Conservation (phyloP, 1,140 invertebrate species). For the Anagrus nilaparvatae region DNA sequence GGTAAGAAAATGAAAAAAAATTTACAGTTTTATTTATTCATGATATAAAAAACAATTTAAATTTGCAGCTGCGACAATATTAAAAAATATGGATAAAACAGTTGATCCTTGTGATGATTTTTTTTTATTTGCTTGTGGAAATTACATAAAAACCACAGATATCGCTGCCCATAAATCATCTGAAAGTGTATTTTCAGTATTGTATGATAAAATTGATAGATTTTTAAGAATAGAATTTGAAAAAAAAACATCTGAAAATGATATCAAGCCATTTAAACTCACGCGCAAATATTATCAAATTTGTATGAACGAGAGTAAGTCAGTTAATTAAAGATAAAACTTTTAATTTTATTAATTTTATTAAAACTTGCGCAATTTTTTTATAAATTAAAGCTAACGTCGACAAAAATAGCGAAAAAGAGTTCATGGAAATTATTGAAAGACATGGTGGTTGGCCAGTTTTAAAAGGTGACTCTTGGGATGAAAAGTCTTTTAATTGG, state of each 20-base stretch:
- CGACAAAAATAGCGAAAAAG: too few species aligned
- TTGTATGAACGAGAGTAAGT: slow-evolving; percentile 76
- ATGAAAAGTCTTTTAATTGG: slow-evolving; percentile 67
- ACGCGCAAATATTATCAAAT: slow-evolving; percentile 67
- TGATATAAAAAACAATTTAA: too few species aligned
- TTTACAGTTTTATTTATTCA: too few species aligned
- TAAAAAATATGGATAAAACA: slow-evolving; percentile 60
- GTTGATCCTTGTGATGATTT: slow-evolving; percentile 87
- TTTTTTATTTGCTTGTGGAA: slow-evolving; percentile 73
- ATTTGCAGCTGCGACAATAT: slow-evolving; percentile 55
- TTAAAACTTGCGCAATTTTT: too few species aligned
- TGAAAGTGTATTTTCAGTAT: too few species aligned
- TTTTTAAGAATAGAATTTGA: slow-evolving; percentile 65
- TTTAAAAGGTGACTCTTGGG: slow-evolving; percentile 66
- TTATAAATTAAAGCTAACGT: too few species aligned
- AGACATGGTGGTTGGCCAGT: slow-evolving; percentile 84
- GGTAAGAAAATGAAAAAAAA: too few species aligned
- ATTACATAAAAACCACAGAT: slow-evolving; percentile 58
- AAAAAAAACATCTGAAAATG: slow-evolving; percentile 44
- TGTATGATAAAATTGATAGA: too few species aligned
- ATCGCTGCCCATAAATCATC: slow-evolving; percentile 69
- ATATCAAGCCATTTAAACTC: slow-evolving; percentile 59
- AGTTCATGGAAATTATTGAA: slow-evolving; percentile 53
- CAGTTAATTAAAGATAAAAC: too few species aligned
- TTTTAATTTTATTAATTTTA: too few species aligned